A percentile compares a stretch with the other conserved stretches of the same genome.
phyloP scores from a whole-genome alignment of 2,797 vertebrate genomes.

The Enoplosus armatus region DNA sequence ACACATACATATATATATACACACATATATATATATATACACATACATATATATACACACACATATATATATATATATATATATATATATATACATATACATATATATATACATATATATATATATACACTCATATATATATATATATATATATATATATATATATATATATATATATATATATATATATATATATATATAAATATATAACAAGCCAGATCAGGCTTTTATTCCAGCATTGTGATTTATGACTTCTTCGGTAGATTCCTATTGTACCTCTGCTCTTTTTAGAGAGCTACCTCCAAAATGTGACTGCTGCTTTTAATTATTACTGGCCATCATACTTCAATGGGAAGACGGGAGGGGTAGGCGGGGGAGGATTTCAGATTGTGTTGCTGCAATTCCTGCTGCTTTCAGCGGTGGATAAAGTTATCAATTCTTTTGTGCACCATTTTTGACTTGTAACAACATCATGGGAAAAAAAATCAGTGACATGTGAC shows the following conservation, averaged over 20 bases:
- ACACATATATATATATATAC: no score
- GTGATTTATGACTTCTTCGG: background rate
- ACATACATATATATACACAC: no score
- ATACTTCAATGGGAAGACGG: background rate
- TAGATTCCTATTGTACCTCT: background rate
- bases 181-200: no score
- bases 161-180: no score
- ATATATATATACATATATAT: no score
- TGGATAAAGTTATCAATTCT: background rate
- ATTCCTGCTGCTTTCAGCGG: background rate
- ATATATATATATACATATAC: no score
- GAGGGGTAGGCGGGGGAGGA: background rate
- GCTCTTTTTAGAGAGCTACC: background rate
- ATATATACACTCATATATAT: no score
- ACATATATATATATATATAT: no score
- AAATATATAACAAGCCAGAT: no score
- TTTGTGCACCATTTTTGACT: background rate
- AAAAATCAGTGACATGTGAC: constrained; percentile 1
- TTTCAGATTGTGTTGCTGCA: background rate
- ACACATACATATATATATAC: no score
- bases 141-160: no score
- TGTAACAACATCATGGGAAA: constrained; percentile 6
- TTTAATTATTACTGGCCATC: background rate
- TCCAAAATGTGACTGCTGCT: background rate
- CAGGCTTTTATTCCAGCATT: background rate